These are phyloP conservation scores for Rachycentron canadum DNA, from an alignment of 2,797 vertebrate genomes.

Conservation along the genomic window DNA sequence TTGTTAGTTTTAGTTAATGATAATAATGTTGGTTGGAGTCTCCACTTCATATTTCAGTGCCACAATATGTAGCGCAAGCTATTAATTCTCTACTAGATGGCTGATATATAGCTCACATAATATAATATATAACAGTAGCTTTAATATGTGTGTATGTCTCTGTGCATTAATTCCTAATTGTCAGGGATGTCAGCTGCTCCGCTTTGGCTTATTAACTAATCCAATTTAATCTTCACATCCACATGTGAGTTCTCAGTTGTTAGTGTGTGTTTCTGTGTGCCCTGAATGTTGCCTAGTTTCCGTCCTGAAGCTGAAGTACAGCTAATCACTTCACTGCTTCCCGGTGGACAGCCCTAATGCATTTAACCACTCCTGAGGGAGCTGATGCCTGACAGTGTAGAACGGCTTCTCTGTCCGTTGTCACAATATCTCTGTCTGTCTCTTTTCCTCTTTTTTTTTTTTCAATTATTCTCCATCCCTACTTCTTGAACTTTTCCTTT, in stretches of 20 bases:
- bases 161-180: background rate
- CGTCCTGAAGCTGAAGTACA: slow-evolving; percentile 58
- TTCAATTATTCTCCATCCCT: slow-evolving; percentile 11
- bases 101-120: background rate
- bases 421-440: slow-evolving; percentile 48
- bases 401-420: slow-evolving; percentile 57
- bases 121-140: no score
- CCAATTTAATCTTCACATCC: slow-evolving; percentile 12
- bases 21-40: background rate
- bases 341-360: slow-evolving; percentile 71
- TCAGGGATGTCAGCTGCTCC: background rate
- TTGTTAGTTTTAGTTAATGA: no score
- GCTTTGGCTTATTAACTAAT: slow-evolving; percentile 5
- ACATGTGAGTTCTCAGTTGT: slow-evolving; percentile 27
- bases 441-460: slow-evolving; percentile 1
- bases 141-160: background rate
- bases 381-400: slow-evolving; percentile 61
- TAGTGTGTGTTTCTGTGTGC: slow-evolving; percentile 39
- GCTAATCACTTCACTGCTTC: slow-evolving; percentile 73
- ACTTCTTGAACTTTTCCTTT: slow-evolving; percentile 15
- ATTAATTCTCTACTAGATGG: background rate
- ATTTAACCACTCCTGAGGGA: slow-evolving; percentile 72
- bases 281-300: slow-evolving; percentile 42
- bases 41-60: background rate
- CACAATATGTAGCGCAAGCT: background rate